A percentile compares a stretch with the other conserved stretches of the same genome.
phyloP scores from a whole-genome alignment of 2,888 invertebrate genomes.

The Nomada fucata region DNA sequence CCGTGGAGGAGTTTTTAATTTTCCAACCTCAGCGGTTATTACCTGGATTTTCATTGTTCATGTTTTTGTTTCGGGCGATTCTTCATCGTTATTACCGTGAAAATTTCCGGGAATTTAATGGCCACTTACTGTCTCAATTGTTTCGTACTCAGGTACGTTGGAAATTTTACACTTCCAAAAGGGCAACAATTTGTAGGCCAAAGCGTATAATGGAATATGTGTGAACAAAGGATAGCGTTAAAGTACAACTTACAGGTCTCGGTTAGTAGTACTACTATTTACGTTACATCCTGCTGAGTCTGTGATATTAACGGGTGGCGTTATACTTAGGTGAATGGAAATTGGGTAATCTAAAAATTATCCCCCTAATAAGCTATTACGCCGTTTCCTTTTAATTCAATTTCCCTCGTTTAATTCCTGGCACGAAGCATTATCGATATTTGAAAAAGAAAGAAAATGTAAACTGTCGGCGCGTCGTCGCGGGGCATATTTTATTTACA shows the following conservation, averaged over 20 bases:
- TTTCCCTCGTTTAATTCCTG: neutral
- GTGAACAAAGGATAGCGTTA: neutral
- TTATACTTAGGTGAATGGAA: constrained; percentile 14
- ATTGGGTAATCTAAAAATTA: constrained; percentile 30
- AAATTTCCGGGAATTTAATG: neutral
- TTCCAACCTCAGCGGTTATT: neutral
- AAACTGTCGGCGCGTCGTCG: neutral
- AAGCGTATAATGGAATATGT: neutral
- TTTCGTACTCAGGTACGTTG: neutral
- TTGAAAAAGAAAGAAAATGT: neutral
- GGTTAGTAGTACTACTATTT: constrained; percentile 38
- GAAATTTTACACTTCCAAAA: neutral
- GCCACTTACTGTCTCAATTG: neutral
- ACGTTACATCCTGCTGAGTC: constrained; percentile 16
- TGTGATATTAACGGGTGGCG: constrained; percentile 27
- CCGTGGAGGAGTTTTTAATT: constrained; percentile 5
- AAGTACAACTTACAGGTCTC: neutral
- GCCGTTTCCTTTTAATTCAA: neutral
- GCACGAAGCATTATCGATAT: neutral
- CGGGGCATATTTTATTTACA: neutral
- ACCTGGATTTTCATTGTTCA: neutral
- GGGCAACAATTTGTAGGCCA: neutral
- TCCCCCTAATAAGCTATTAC: neutral
- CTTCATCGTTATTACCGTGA: neutral
- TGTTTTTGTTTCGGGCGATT: neutral